Conservation (phyloP, 2,888 invertebrate species). For the Leptopilina myrica region DNA sequence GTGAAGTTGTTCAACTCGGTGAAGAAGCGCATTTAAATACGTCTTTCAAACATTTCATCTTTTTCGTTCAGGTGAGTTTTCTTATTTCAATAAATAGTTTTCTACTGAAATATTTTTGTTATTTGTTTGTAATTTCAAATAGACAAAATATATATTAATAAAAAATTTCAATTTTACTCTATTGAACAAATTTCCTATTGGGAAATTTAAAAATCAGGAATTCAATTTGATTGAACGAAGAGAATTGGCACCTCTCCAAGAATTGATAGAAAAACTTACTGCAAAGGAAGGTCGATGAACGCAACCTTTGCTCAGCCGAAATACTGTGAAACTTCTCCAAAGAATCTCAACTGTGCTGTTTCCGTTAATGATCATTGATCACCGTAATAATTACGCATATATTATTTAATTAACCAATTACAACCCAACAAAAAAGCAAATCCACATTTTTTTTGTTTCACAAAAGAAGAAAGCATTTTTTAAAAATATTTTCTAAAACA, state of each 20-base stretch:
- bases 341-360: slow-evolving; percentile 71
- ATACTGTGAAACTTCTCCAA: slow-evolving; percentile 71
- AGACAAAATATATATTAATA: too few relatives aligned
- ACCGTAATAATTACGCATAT: slow-evolving; percentile 58
- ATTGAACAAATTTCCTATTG: neutral
- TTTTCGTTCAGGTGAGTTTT: slow-evolving; percentile 90
- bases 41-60: slow-evolving; percentile 99
- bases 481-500: too few relatives aligned
- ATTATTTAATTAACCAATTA: slow-evolving; percentile 65
- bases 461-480: neutral
- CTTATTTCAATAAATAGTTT: slow-evolving; percentile 1
- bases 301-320: slow-evolving; percentile 53
- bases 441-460: neutral
- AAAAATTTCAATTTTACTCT: too few relatives aligned
- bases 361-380: slow-evolving; percentile 56
- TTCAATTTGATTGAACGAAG: slow-evolving; percentile 97
- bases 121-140: too few relatives aligned
- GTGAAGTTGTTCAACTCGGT: slow-evolving; percentile 97
- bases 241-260: slow-evolving; percentile 97
- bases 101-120: too few relatives aligned
- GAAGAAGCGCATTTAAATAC: slow-evolving; percentile 99
- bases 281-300: slow-evolving; percentile 92
- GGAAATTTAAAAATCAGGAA: slow-evolving; percentile 83
- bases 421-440: neutral
- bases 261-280: slow-evolving; percentile 96